Evolutionary conservation across 2,888 invertebrate genomes (phyloP).

Genomic region (Horisme vitalbata): DNA sequence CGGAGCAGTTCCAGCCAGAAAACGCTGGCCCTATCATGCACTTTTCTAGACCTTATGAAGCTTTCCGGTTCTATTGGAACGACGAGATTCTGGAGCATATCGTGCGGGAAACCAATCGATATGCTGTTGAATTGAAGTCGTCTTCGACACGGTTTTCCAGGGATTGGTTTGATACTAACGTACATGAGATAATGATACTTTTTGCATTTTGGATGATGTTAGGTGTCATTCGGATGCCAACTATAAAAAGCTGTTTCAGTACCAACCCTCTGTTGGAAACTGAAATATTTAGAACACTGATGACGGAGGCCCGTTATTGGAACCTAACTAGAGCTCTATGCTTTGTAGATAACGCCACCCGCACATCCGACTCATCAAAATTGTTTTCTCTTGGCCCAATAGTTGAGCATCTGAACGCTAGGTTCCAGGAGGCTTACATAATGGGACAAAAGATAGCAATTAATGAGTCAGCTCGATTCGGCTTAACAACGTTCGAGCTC

Average conservation of each 20-base stretch:
- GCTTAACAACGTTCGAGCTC: slow-evolving; percentile 35
- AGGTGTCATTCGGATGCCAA: slow-evolving; percentile 15
- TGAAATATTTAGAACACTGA: background rate
- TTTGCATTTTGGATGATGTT: slow-evolving; percentile 15
- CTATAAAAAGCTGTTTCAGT: background rate
- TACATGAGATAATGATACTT: background rate
- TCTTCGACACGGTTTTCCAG: background rate
- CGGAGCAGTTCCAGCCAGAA: background rate
- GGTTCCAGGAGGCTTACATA: background rate
- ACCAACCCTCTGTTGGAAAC: background rate
- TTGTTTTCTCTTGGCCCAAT: background rate
- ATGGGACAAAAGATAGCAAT: background rate
- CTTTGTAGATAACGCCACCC: background rate
- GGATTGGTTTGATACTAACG: background rate
- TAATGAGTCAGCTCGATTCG: slow-evolving; percentile 16
- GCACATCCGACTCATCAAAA: background rate
- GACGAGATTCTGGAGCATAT: background rate
- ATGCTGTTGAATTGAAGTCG: background rate
- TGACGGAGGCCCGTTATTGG: background rate
- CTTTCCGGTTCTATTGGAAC: background rate
- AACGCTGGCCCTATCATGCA: background rate
- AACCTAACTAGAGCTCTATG: background rate
- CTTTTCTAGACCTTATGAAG: background rate
- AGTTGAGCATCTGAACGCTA: background rate
- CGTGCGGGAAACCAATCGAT: background rate